Conservation (phyloP, 2,888 invertebrate species). For the Nebria salina region DNA sequence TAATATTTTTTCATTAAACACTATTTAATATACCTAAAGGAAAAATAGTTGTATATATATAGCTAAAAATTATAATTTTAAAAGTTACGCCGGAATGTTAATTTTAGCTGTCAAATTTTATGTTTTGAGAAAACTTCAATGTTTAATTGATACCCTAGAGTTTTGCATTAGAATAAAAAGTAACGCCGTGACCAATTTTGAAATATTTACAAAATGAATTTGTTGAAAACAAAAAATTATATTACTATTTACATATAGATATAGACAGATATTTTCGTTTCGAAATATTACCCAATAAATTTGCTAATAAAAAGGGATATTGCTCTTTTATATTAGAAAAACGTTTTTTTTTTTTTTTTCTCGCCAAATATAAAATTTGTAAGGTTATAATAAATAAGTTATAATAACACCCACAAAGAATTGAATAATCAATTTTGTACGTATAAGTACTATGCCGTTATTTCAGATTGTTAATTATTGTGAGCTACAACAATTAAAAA, state of each 20-base stretch:
- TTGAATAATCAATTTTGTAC: background rate
- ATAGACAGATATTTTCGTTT: background rate
- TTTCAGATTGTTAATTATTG: background rate
- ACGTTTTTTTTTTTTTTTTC: too few species aligned
- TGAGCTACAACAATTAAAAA: background rate
- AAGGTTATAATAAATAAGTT: background rate
- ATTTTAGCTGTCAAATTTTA: constrained; percentile 5
- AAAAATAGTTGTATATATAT: constrained; percentile 10
- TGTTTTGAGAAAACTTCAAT: background rate
- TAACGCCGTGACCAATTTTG: background rate
- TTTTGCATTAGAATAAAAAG: background rate
- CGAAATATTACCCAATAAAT: background rate
- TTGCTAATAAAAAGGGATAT: background rate
- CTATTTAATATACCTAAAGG: constrained; percentile 13
- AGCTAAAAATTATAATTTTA: constrained; percentile 16
- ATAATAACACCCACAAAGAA: background rate
- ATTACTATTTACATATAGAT: background rate
- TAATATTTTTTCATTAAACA: constrained; percentile 4
- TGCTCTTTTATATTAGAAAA: background rate
- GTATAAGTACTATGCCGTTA: background rate
- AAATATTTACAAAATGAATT: background rate
- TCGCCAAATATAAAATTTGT: background rate
- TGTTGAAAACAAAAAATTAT: background rate
- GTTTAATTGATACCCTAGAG: background rate
- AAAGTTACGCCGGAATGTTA: constrained; percentile 9